Conservation (phyloP, 1,140 invertebrate species). For the Cherax destructor region DNA sequence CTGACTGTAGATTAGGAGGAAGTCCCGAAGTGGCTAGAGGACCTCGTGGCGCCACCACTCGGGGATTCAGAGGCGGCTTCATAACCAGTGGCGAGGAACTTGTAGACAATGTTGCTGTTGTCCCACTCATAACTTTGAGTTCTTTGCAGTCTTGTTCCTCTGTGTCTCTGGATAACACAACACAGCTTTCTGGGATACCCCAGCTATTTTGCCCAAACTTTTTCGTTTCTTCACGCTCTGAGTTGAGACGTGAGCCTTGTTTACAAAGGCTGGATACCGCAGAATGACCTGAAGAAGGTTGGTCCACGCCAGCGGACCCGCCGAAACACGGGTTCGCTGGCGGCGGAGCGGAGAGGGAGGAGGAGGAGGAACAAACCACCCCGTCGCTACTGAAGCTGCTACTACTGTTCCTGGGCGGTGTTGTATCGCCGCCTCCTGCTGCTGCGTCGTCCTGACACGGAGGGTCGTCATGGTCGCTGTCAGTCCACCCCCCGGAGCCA, state of each 20-base stretch:
- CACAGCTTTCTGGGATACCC: neutral
- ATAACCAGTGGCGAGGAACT: slow-evolving; percentile 28
- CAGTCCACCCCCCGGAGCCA: slow-evolving; percentile 36
- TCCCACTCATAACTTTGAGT: neutral
- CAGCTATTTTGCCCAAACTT: neutral
- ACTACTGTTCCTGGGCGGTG: neutral
- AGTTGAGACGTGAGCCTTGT: neutral
- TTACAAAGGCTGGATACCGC: neutral
- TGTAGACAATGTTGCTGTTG: neutral
- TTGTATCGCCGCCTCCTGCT: slow-evolving; percentile 3
- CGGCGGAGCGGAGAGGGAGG: neutral
- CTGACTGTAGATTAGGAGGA: neutral
- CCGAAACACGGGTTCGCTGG: neutral
- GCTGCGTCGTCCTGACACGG: neutral
- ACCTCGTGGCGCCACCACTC: slow-evolving; percentile 26
- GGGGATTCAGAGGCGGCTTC: slow-evolving; percentile 54
- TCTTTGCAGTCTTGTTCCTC: neutral
- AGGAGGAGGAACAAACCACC: neutral
- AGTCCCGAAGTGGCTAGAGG: slow-evolving; percentile 1
- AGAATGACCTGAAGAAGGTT: neutral
- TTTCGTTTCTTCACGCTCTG: neutral
- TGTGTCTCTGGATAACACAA: no score
- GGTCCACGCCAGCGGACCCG: neutral
- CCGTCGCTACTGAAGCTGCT: slow-evolving; percentile 11
- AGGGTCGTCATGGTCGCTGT: slow-evolving; percentile 10